Conservation (phyloP, 2,797 vertebrate species). For the Emys orbicularis region DNA sequence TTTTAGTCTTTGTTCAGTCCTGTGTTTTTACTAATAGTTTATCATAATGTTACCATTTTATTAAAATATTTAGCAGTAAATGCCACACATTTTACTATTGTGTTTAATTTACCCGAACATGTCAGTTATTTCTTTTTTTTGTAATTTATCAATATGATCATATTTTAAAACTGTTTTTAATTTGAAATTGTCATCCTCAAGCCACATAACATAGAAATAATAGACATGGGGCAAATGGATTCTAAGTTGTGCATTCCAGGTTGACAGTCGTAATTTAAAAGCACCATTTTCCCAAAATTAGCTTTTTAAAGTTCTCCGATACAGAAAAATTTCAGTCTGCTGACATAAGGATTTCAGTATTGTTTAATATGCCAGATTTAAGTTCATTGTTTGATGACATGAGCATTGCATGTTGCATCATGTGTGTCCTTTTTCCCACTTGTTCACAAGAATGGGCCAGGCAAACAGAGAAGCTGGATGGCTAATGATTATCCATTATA, state of each 20-base stretch:
- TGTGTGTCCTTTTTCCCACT: not conserved
- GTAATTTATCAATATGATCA: not conserved
- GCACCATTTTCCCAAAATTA: not conserved
- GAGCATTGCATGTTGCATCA: not conserved
- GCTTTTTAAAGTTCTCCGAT: not conserved
- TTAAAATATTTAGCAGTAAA: conserved; percentile 6
- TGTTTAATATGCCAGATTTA: rapidly evolving
- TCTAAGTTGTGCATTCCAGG: not conserved
- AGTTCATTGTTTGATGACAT: not conserved
- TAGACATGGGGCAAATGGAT: not conserved
- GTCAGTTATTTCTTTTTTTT: not conserved
- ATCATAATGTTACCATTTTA: not conserved
- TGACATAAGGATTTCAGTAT: not conserved
- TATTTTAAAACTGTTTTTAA: not conserved
- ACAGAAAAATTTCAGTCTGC: not conserved
- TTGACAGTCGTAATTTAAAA: not conserved
- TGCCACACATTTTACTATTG: not conserved
- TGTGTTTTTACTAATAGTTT: not conserved
- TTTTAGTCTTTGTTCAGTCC: not conserved
- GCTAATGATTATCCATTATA: not conserved
- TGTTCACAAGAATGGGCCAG: not conserved
- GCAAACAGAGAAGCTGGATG: not conserved
- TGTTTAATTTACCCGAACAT: not conserved
- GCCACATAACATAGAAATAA: not conserved
- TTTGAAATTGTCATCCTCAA: not conserved